phyloP scores from a whole-genome alignment of 2,113 vertebrate species.

The Falco punctatus region DNA sequence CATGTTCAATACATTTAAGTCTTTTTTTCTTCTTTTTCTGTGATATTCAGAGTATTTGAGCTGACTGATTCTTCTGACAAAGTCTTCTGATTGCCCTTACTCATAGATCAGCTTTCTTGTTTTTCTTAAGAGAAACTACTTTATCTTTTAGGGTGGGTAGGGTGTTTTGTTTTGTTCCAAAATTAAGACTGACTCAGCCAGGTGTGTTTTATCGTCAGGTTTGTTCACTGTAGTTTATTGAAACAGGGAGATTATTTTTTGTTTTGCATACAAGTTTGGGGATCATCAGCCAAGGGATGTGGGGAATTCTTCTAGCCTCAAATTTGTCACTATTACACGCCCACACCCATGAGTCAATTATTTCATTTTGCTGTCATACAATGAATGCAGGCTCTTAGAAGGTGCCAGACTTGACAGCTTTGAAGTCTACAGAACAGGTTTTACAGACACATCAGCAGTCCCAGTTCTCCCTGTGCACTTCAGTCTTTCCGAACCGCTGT shows the following conservation, averaged over 20 bases:
- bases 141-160: conserved; percentile 26
- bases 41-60: background rate
- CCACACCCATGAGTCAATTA: background rate
- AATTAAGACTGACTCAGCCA: conserved; percentile 48
- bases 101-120: conserved; percentile 5
- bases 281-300: conserved; percentile 13
- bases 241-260: background rate
- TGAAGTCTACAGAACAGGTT: conserved; percentile 41
- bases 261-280: conserved; percentile 34
- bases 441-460: background rate
- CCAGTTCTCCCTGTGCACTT: background rate
- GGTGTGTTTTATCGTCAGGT: conserved; percentile 31
- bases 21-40: background rate
- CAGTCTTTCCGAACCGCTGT: background rate
- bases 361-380: conserved; percentile 27
- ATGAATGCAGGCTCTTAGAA: conserved; percentile 17
- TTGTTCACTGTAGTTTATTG: conserved; percentile 11
- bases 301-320: conserved; percentile 28
- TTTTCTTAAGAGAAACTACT: conserved; percentile 18
- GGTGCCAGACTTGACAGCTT: conserved; percentile 30
- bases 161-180: conserved; percentile 43
- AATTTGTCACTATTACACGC: conserved; percentile 23
- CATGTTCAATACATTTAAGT: background rate
- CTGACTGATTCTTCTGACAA: background rate
- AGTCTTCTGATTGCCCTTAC: background rate